Conservation (phyloP, 1,140 invertebrate genomes). For the Drosophila pachea region DNA sequence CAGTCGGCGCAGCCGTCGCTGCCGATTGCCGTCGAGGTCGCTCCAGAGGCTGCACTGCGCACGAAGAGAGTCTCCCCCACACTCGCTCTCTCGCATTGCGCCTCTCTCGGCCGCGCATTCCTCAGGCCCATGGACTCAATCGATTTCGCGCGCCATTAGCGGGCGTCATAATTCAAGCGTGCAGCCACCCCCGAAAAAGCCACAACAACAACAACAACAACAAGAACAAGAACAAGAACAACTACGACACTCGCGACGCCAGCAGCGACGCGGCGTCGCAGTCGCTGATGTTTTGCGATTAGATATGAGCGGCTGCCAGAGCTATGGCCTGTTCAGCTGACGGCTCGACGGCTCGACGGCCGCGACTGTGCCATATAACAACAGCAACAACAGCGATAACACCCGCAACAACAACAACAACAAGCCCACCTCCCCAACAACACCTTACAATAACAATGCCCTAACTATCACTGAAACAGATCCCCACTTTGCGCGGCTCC, state of each 20-base stretch:
- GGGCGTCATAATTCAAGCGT: conserved; percentile 54
- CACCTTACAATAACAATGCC: conserved; percentile 36
- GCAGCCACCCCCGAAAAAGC: conserved; percentile 27
- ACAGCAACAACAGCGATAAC: conserved; percentile 33
- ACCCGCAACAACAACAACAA: conserved; percentile 29
- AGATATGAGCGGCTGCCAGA: conserved; percentile 57
- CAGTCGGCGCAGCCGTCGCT: neutral
- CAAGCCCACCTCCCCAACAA: conserved; percentile 16
- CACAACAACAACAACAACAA: no score
- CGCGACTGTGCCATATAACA: conserved; percentile 22
- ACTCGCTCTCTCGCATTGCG: neutral
- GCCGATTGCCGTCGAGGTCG: conserved; percentile 8
- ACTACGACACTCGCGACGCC: neutral
- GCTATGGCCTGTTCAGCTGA: conserved; percentile 31
- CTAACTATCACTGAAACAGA: conserved; percentile 21
- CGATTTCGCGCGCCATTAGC: conserved; percentile 67
- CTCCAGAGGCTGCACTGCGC: neutral
- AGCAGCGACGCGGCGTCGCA: neutral
- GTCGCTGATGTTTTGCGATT: conserved; percentile 47
- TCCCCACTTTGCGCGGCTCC: neutral
- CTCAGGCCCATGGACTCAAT: conserved; percentile 30
- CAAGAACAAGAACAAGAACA: no score
- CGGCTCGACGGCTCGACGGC: conserved; percentile 29
- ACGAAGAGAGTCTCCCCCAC: neutral
- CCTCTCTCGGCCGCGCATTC: neutral